Evolutionary conservation across 1,140 invertebrate species (phyloP).

Genomic region (Tribolium castaneum): DNA sequence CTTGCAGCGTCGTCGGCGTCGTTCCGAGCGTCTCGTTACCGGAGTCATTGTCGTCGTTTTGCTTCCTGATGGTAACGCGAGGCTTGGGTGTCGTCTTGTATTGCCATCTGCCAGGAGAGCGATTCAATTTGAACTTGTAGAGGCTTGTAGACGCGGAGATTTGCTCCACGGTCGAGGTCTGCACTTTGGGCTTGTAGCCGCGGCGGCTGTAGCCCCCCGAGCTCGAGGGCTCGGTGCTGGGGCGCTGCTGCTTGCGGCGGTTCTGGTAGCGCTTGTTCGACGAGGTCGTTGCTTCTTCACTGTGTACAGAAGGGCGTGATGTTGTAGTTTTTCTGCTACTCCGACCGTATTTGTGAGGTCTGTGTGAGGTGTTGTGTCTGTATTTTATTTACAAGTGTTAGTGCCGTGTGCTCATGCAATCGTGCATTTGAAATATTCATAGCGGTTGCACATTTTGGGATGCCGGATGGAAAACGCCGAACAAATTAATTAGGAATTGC

Average conservation of each 20-base stretch:
- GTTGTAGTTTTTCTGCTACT: constrained; percentile 61
- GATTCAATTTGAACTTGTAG: constrained; percentile 81
- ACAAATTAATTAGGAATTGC: no score
- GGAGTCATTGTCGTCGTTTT: constrained; percentile 71
- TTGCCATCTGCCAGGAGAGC: constrained; percentile 86
- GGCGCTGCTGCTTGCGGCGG: constrained; percentile 51
- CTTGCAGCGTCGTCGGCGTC: constrained; percentile 61
- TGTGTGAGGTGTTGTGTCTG: constrained; percentile 61
- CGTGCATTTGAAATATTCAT: constrained; percentile 15
- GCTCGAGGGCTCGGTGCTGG: constrained; percentile 55
- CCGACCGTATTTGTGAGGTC: constrained; percentile 60
- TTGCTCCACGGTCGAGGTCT: constrained; percentile 68
- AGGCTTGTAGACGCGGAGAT: constrained; percentile 68
- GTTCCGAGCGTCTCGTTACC: constrained; percentile 64
- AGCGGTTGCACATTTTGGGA: background rate
- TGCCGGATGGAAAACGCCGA: no score
- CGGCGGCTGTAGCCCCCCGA: constrained; percentile 66
- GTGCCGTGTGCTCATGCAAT: constrained; percentile 51
- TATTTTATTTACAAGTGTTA: constrained; percentile 64
- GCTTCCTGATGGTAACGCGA: constrained; percentile 82
- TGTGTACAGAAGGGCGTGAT: constrained; percentile 74
- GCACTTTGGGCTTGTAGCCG: constrained; percentile 71
- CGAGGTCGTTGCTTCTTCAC: constrained; percentile 67
- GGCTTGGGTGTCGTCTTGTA: constrained; percentile 90
- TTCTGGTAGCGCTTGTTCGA: constrained; percentile 60